These are phyloP conservation scores for Drosophila conformis DNA, from an alignment of 2,888 invertebrate species.

Conservation along the genomic window DNA sequence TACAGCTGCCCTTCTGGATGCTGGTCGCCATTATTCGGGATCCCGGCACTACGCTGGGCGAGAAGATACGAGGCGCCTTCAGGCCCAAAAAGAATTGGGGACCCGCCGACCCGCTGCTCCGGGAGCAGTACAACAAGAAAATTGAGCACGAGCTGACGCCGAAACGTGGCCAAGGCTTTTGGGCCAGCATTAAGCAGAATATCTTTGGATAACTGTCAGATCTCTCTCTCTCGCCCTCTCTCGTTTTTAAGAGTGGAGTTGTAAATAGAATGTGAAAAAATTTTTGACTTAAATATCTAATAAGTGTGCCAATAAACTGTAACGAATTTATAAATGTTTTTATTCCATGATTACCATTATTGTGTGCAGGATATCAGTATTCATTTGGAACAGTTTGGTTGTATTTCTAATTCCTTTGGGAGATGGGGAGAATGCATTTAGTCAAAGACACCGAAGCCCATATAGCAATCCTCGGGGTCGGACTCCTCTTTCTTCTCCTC, in stretches of 20 bases:
- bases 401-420: background rate
- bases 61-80: conserved; percentile 85
- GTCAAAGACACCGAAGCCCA: conserved; percentile 99
- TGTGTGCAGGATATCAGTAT: background rate
- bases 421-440: conserved; percentile 85
- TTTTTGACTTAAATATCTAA: conserved; percentile 18
- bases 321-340: conserved; percentile 23
- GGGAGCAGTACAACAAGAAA: conserved; percentile 86
- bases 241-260: conserved; percentile 5
- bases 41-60: conserved; percentile 74
- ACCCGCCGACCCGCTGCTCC: conserved; percentile 85
- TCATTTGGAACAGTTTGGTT: background rate
- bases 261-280: conserved; percentile 17
- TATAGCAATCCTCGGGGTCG: conserved; percentile 97
- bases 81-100: conserved; percentile 87
- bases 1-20: conserved; percentile 86
- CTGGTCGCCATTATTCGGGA: conserved; percentile 80
- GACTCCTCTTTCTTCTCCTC: conserved; percentile 94
- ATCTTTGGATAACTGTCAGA: conserved; percentile 72
- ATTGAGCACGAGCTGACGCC: conserved; percentile 74
- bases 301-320: conserved; percentile 60
- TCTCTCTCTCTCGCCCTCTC: conserved; percentile 18
- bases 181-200: conserved; percentile 78
- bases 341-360: background rate
- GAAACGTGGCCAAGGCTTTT: conserved; percentile 66